phyloP scores from a whole-genome alignment of 1,140 invertebrate genomes.

The Psilanteris sp. region DNA sequence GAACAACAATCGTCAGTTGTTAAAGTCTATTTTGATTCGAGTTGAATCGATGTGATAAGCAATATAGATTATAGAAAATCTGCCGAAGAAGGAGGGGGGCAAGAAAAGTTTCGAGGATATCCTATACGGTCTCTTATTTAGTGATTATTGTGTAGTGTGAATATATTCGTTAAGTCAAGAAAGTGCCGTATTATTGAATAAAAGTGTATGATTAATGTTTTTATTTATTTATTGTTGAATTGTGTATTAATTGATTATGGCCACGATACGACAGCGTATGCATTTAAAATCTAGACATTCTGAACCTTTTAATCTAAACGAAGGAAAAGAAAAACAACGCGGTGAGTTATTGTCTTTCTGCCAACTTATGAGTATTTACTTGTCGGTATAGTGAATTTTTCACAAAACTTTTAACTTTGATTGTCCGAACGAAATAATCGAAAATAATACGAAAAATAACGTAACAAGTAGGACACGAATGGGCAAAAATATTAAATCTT shows the following conservation, averaged over 20 bases:
- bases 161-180: slow-evolving; percentile 7
- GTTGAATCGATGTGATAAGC: slow-evolving; percentile 18
- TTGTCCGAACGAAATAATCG: too few species aligned
- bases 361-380: too few species aligned
- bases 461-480: too few species aligned
- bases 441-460: too few species aligned
- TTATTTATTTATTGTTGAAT: slow-evolving; percentile 4
- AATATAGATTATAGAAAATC: slow-evolving; percentile 39
- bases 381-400: too few species aligned
- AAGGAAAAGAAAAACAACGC: neutral
- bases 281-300: neutral
- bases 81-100: slow-evolving; percentile 5
- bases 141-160: slow-evolving; percentile 9
- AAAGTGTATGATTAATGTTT: neutral
- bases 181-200: neutral
- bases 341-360: neutral
- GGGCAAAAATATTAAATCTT: too few species aligned
- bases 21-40: slow-evolving; percentile 29
- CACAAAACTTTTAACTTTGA: too few species aligned
- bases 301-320: neutral
- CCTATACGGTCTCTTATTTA: slow-evolving; percentile 14
- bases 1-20: neutral
- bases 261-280: slow-evolving; percentile 4
- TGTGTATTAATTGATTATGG: slow-evolving; percentile 19
- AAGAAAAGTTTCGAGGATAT: slow-evolving; percentile 42